Evolutionary conservation across 2,797 vertebrate genomes (phyloP).

Genomic region (Myotis daubentonii): DNA sequence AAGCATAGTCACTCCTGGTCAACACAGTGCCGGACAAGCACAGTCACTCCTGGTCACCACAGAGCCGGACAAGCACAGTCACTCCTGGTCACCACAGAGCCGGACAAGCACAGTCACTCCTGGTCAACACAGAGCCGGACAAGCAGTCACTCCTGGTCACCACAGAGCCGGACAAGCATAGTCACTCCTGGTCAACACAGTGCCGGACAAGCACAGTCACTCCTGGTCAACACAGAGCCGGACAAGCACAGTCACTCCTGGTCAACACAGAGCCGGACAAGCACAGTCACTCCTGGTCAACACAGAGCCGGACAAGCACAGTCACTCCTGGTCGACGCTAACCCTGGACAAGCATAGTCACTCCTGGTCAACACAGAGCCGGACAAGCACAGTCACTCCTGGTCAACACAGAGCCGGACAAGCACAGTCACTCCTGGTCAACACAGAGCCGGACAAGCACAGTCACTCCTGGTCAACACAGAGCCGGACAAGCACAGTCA

Average conservation of each 20-base stretch:
- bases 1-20: background rate
- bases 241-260: background rate
- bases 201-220: background rate
- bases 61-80: background rate
- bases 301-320: fast-evolving
- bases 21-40: no score
- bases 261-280: no score
- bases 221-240: no score
- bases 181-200: no score
- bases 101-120: background rate
- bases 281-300: background rate
- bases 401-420: no score
- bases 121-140: no score
- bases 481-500: background rate
- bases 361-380: no score
- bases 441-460: fast-evolving
- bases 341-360: no score
- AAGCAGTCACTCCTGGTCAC: background rate
- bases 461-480: no score
- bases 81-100: no score
- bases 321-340: no score
- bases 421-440: background rate
- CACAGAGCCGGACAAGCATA: fast-evolving
- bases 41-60: background rate
- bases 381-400: background rate